phyloP scores from a whole-genome alignment of 2,113 vertebrate genomes.

The Cyanoliseus patagonus region DNA sequence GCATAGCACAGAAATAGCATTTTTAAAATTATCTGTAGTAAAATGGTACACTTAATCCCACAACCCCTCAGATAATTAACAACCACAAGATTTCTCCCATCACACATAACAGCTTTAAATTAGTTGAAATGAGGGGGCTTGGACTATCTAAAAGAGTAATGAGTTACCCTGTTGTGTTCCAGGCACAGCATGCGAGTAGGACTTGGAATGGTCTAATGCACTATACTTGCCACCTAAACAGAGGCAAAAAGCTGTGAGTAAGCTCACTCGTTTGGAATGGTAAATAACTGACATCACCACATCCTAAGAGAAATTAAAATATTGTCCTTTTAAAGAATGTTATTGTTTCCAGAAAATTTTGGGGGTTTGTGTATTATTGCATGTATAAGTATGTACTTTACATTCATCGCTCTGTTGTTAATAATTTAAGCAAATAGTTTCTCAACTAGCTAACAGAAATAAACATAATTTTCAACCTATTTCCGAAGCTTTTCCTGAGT shows the following conservation, averaged over 20 bases:
- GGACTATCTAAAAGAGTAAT: neutral
- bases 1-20: constrained; percentile 12
- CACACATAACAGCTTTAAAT: neutral
- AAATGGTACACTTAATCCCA: constrained; percentile 13
- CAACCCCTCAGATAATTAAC: constrained; percentile 40
- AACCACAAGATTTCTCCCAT: neutral
- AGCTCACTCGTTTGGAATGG: neutral
- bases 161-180: neutral
- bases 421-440: neutral
- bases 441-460: neutral
- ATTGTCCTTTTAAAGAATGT: neutral
- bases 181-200: neutral
- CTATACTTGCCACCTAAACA: neutral
- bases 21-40: constrained; percentile 38
- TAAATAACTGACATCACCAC: neutral
- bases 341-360: neutral
- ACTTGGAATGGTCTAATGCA: neutral
- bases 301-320: neutral
- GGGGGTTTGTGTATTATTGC: neutral
- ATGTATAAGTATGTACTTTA: neutral
- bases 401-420: neutral
- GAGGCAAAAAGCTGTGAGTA: neutral
- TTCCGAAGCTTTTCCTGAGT: neutral
- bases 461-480: neutral
- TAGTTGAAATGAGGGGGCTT: neutral